A percentile compares a stretch with the other conserved stretches of the same genome.
These are phyloP conservation scores for Urocynchramus pylzowi DNA, from an alignment of 2,113 vertebrate genomes.

Conservation along the genomic window DNA sequence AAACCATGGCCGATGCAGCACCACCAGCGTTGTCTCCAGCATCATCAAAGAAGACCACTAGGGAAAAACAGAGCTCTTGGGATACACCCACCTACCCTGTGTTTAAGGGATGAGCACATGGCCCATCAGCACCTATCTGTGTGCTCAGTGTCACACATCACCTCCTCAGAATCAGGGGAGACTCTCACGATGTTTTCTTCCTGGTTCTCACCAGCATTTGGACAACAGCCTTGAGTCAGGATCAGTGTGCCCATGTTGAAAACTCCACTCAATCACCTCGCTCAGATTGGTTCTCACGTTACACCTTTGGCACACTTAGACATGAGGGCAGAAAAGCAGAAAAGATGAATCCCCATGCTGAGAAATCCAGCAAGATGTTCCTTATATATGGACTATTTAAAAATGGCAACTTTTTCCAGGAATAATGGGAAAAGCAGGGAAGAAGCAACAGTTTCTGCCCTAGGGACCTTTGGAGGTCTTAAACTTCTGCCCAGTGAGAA, in stretches of 20 bases:
- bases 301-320: neutral
- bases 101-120: neutral
- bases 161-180: neutral
- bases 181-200: neutral
- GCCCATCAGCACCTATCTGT: neutral
- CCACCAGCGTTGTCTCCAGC: neutral
- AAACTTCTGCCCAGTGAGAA: neutral
- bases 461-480: neutral
- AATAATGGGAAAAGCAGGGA: neutral
- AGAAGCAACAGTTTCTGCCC: neutral
- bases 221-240: rapidly evolving
- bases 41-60: neutral
- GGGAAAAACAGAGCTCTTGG: neutral
- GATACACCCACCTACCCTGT: neutral
- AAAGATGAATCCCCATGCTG: neutral
- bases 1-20: neutral
- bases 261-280: neutral
- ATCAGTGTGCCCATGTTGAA: neutral
- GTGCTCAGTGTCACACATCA: neutral
- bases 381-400: neutral
- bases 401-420: neutral
- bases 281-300: neutral
- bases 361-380: neutral
- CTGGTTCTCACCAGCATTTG: neutral
- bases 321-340: neutral